Percentiles rank a stretch among this genome's conserved stretches.
Evolutionary conservation across 2,113 vertebrate species (phyloP).

Genomic region (Chrysemys picta): DNA sequence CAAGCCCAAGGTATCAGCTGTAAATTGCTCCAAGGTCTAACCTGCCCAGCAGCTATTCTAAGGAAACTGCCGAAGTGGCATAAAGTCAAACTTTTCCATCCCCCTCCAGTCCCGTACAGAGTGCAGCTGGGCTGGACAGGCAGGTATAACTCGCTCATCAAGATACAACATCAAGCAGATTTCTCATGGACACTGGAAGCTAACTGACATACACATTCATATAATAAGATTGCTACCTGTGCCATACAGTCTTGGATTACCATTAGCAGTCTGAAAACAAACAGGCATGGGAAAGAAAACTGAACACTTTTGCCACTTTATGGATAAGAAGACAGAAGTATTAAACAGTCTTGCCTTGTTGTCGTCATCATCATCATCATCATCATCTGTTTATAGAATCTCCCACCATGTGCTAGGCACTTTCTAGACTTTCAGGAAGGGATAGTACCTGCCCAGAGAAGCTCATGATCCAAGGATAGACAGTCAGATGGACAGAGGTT

Average conservation of each 20-base stretch:
- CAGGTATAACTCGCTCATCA: not conserved
- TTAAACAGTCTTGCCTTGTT: not conserved
- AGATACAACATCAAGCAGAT: not conserved
- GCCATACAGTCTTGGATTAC: not conserved
- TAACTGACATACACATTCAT: not conserved
- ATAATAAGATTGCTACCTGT: not conserved
- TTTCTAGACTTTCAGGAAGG: not conserved
- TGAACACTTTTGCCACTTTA: not conserved
- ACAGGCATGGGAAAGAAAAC: not conserved
- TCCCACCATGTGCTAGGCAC: not conserved
- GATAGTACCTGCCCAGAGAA: not conserved
- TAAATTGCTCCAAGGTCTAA: not conserved
- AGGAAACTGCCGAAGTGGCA: rapidly evolving
- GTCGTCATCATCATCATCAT: not conserved
- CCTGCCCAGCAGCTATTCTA: not conserved
- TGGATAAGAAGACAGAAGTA: not conserved
- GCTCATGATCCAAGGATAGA: not conserved
- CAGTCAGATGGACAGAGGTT: not conserved
- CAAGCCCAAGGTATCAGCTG: not conserved
- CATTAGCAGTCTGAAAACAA: not conserved
- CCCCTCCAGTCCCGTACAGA: not conserved
- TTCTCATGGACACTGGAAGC: not conserved
- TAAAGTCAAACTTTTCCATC: not conserved
- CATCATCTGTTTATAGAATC: not conserved
- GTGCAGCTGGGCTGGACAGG: not conserved